Conservation (phyloP, 2,797 vertebrate species). For the Chloroceryle inda region DNA sequence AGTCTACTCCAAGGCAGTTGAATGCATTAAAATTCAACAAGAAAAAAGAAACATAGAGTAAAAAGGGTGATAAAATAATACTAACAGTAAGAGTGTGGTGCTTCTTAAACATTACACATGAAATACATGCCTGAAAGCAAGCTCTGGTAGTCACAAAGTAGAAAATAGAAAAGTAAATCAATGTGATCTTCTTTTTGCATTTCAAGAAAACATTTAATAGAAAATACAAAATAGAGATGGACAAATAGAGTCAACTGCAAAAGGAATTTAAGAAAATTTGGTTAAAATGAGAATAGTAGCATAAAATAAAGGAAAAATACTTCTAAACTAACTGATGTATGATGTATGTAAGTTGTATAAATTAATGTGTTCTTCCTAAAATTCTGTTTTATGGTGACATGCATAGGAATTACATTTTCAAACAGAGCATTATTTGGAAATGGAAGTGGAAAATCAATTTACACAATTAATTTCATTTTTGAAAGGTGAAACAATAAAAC, state of each 20-base stretch:
- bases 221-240: not conserved
- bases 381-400: not conserved
- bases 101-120: not conserved
- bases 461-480: not conserved
- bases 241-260: not conserved
- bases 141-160: not conserved
- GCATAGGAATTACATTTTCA: not conserved
- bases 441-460: not conserved
- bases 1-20: not conserved
- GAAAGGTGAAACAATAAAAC: not conserved
- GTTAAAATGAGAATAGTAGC: not conserved
- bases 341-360: not conserved
- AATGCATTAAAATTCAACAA: conserved; percentile 6
- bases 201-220: not conserved
- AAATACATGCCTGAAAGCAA: conserved; percentile 10
- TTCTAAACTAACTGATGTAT: not conserved
- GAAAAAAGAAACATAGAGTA: not conserved
- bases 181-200: not conserved
- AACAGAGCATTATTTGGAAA: not conserved
- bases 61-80: not conserved
- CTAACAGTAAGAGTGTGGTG: not conserved
- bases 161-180: not conserved
- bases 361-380: not conserved
- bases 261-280: not conserved
- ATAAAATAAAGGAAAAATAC: not conserved